Conservation (phyloP, 2,113 vertebrate genomes). For the Bufo gargarizans region DNA sequence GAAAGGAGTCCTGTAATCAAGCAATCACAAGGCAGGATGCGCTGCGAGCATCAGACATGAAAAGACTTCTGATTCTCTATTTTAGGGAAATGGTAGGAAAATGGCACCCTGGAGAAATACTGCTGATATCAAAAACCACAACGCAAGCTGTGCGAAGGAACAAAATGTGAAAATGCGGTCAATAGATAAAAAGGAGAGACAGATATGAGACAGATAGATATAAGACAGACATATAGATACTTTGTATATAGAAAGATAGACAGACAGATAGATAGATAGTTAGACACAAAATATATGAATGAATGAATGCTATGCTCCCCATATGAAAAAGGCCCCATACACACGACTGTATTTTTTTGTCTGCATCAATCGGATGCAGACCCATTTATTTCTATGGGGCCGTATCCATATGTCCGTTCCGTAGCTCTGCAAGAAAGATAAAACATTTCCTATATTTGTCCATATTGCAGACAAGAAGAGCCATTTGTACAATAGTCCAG, state of each 20-base stretch:
- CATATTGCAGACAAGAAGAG: no score
- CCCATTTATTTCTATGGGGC: no score
- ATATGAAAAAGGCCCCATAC: no score
- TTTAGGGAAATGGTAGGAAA: neutral
- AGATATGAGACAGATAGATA: neutral
- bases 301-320: no score
- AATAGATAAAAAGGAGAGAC: neutral
- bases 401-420: no score
- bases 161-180: no score
- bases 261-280: neutral
- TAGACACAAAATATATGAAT: neutral
- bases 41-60: neutral
- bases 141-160: neutral
- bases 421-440: no score
- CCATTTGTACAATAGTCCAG: no score
- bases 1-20: conserved; percentile 9
- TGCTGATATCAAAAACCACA: conserved; percentile 6
- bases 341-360: no score
- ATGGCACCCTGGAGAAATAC: neutral
- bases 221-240: neutral
- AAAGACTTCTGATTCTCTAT: neutral
- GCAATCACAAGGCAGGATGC: conserved; percentile 43
- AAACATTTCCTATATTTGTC: no score
- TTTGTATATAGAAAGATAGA: neutral
- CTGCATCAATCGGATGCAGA: no score